Evolutionary conservation across 2,797 vertebrate species (phyloP).

Genomic region (Sus cebifrons): DNA sequence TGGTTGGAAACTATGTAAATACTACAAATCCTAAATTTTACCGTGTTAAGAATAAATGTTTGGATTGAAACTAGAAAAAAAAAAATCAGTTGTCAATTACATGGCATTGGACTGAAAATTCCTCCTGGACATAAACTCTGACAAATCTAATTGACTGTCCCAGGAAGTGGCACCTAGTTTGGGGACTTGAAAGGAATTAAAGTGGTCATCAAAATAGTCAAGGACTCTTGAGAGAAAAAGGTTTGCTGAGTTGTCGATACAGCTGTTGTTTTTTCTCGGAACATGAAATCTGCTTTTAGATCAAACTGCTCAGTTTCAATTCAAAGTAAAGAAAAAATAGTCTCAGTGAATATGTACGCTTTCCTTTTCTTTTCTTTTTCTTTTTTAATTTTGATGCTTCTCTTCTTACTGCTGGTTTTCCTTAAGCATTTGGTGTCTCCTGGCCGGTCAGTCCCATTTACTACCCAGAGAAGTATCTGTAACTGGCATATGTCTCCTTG

Average conservation of each 20-base stretch:
- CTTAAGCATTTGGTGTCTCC: not conserved
- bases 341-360: not conserved
- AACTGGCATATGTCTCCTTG: not conserved
- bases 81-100: constrained; percentile 18
- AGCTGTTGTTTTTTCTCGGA: not conserved
- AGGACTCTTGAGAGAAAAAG: not conserved
- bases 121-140: not conserved
- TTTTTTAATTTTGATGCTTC: not conserved
- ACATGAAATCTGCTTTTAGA: not conserved
- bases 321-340: not conserved
- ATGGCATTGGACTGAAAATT: constrained; percentile 14
- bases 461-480: not conserved
- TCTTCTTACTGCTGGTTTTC: not conserved
- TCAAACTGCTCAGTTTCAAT: not conserved
- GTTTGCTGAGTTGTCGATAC: not conserved
- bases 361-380: not conserved
- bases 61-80: not conserved
- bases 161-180: not conserved
- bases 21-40: constrained; percentile 33
- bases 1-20: constrained; percentile 25
- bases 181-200: not conserved
- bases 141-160: not conserved
- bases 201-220: not conserved
- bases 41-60: constrained; percentile 59
- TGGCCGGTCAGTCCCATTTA: not conserved